phyloP scores from a whole-genome alignment of 2,797 vertebrate genomes.

The Spinus olivaceus region DNA sequence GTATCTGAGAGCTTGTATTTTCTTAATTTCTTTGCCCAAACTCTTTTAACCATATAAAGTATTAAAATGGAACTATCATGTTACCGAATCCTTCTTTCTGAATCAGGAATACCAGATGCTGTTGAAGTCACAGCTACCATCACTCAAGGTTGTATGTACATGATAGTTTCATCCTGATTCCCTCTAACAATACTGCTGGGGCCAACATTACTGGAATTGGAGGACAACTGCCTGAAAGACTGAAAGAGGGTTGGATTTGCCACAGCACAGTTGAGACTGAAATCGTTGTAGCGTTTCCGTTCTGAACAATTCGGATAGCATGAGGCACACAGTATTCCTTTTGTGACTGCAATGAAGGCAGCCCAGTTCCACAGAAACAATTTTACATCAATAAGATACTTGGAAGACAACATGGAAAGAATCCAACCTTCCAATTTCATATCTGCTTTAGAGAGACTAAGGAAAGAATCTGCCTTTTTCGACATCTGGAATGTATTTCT shows the following conservation, averaged over 20 bases:
- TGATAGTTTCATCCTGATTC: not conserved
- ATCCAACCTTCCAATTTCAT: slow-evolving; percentile 4
- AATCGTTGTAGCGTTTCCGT: not conserved
- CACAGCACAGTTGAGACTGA: not conserved
- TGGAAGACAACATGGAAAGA: slow-evolving; percentile 6
- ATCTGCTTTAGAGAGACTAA: not conserved
- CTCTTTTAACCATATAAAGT: not conserved
- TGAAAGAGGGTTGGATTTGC: not conserved
- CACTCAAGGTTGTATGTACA: not conserved
- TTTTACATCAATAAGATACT: slow-evolving; percentile 4
- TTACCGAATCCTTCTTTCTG: not conserved
- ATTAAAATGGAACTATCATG: not conserved
- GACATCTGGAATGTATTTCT: slow-evolving; percentile 46
- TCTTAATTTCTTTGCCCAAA: not conserved
- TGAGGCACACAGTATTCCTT: not conserved
- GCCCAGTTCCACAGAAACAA: not conserved
- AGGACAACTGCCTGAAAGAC: not conserved
- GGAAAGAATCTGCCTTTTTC: not conserved
- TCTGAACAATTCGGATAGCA: not conserved
- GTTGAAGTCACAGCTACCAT: not conserved
- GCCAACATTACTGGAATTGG: not conserved
- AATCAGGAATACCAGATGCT: not conserved
- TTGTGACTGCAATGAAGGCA: not conserved
- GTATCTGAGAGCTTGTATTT: not conserved
- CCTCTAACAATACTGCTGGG: not conserved